phyloP scores from a whole-genome alignment of 2,888 invertebrate genomes.

The Drosophila niveifrons region DNA sequence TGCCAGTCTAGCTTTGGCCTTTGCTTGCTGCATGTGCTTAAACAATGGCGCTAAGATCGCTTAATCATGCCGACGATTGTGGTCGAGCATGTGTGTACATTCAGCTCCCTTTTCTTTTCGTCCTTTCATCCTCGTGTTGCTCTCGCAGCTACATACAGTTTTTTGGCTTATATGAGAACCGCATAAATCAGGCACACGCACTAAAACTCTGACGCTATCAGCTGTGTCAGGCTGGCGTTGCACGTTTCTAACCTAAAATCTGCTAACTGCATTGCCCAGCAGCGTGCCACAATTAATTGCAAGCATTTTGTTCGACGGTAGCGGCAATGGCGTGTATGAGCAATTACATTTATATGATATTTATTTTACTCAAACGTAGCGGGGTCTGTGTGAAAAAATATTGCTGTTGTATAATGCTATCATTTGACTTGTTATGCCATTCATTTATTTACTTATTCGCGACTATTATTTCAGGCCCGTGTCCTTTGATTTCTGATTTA shows the following conservation, averaged over 20 bases:
- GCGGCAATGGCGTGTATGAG: slow-evolving; percentile 59
- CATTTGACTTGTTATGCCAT: slow-evolving; percentile 3
- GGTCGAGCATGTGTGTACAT: slow-evolving; percentile 64
- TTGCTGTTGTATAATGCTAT: slow-evolving; percentile 3
- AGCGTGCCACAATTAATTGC: slow-evolving; percentile 70
- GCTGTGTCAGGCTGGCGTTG: slow-evolving; percentile 49
- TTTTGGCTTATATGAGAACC: slow-evolving; percentile 52
- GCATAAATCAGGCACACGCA: slow-evolving; percentile 73
- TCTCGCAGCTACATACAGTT: slow-evolving; percentile 14
- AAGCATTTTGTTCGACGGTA: slow-evolving; percentile 25
- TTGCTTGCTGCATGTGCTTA: slow-evolving; percentile 47
- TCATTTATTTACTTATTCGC: slow-evolving; percentile 3
- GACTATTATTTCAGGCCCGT: background rate
- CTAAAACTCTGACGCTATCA: slow-evolving; percentile 54
- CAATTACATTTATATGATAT: slow-evolving; percentile 57
- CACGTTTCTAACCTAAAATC: slow-evolving; percentile 52
- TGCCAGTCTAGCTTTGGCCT: slow-evolving; percentile 1
- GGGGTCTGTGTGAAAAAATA: slow-evolving; percentile 3
- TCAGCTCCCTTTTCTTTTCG: background rate
- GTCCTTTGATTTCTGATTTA: background rate
- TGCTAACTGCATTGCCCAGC: slow-evolving; percentile 54
- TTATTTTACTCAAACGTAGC: slow-evolving; percentile 49
- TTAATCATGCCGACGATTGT: slow-evolving; percentile 80
- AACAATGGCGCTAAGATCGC: slow-evolving; percentile 82
- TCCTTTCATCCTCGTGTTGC: background rate